Base-by-base conservation (phyloP, 2,888 invertebrate genomes). In the Catocala fraxini region DNA sequence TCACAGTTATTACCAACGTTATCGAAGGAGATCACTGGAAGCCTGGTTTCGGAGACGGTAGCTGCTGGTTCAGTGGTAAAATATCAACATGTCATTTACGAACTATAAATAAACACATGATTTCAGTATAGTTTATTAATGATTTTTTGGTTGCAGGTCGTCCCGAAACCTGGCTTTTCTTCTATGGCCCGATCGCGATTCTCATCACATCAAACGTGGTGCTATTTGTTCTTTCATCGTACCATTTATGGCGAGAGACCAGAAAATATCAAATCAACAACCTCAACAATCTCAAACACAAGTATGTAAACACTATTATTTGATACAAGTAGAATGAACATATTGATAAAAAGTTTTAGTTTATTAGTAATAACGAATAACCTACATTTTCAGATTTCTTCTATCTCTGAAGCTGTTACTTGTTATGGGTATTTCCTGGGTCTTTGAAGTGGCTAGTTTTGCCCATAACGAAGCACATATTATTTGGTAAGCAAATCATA, bases 371-470 rank as follows among this genome's bases (percentile, higher is more conserved):
- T n/a, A 43, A 43, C 10, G 3, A 11, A n/a, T 41, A 54, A 13
- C 39, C 41, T 41, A 55, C 48, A 47, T 63, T 88, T 88, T 53
- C 86, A 96, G 96, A 75, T 96, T 96, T 75, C 87, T 95, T 39
- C 85, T 96, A 33, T 96, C 96, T 57, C 80, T 96, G 4, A 96
- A 96, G 83, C 87, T 97, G 61, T 96, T 96, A 73, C 86, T 96
- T 5, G 95, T 96, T 0, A 97, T 96, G 96, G 97, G 97, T 4
- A 91, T 96, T 51, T 95, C 96, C 0, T 97, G 97, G 97, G 94
- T 96, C 68, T 97, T 97, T 73, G 97, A 97, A 87, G 94, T 96
- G 11, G 87, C 91, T 33, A 94, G 94, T 71, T 94, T 94, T 60
- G 93, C 94, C 33, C 92, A 94, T 57, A 94, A 92, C 51, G 75